Evolutionary conservation across 1,140 invertebrate species (phyloP).

Genomic region (Lordiphosa collinella): DNA sequence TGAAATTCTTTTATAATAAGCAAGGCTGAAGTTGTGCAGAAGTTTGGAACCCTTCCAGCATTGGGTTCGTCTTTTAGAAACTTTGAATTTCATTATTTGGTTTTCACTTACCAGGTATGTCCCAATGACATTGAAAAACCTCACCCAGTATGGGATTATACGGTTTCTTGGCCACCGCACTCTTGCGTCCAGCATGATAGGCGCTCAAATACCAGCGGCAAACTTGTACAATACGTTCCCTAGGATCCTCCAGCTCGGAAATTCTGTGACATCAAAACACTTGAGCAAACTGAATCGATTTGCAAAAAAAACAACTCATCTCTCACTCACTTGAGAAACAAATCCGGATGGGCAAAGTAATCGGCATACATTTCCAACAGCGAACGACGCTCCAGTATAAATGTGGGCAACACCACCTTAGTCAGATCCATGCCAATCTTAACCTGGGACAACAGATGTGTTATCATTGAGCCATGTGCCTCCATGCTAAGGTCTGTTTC

Average conservation of each 20-base stretch:
- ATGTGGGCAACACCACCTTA: slow-evolving; percentile 97
- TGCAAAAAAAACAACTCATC: accelerated
- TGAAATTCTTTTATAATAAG: too few species aligned
- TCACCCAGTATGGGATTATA: slow-evolving; percentile 99
- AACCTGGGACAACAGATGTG: slow-evolving; percentile 96
- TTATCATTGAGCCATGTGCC: slow-evolving; percentile 95
- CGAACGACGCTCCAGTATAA: slow-evolving; percentile 96
- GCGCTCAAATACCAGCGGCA: slow-evolving; percentile 97
- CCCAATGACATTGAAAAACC: slow-evolving; percentile 94
- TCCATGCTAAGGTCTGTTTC: slow-evolving; percentile 94
- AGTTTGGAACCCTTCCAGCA: too few species aligned
- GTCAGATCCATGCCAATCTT: slow-evolving; percentile 99
- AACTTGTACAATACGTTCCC: slow-evolving; percentile 95
- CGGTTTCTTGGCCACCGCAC: slow-evolving; percentile 96
- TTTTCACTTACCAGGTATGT: slow-evolving; percentile 81
- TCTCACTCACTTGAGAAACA: slow-evolving; percentile 91
- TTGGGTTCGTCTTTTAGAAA: too few species aligned
- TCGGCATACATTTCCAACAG: slow-evolving; percentile 98
- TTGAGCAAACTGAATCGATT: background rate
- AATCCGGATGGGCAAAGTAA: slow-evolving; percentile 98
- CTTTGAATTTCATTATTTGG: too few species aligned
- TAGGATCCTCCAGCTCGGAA: slow-evolving; percentile 89
- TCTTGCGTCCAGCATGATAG: slow-evolving; percentile 97
- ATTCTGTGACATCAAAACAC: slow-evolving; percentile 82
- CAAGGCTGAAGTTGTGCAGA: too few species aligned